These are phyloP conservation scores for Conus ventricosus DNA, from an alignment of 1,140 invertebrate species.

Conservation along the genomic window DNA sequence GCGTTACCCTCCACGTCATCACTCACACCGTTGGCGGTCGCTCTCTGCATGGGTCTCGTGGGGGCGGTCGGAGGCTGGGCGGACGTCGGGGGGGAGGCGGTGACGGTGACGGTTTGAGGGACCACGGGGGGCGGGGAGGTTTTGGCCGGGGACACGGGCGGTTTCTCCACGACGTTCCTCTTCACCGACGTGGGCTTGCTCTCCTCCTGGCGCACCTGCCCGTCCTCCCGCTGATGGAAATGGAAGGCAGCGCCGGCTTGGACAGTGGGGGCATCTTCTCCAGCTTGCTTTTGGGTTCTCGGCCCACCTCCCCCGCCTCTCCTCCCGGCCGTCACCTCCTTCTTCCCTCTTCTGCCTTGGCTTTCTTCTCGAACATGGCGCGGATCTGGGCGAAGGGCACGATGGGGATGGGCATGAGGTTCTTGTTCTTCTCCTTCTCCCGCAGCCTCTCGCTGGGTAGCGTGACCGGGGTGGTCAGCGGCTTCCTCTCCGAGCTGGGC, in stretches of 20 bases:
- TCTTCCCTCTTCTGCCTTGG: not conserved
- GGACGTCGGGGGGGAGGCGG: not conserved
- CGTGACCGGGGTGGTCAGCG: conserved; percentile 43
- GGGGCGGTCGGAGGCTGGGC: not conserved
- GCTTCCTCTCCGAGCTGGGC: conserved; percentile 39
- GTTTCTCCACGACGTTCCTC: not conserved
- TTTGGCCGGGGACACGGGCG: not conserved
- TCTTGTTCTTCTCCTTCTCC: conserved; percentile 63
- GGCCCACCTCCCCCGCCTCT: not conserved
- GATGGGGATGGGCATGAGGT: conserved; percentile 67
- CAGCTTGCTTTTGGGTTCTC: not conserved
- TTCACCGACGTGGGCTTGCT: not conserved
- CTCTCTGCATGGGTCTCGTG: not conserved
- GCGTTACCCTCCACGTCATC: not conserved
- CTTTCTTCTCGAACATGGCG: conserved; percentile 68
- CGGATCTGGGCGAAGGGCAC: conserved; percentile 68
- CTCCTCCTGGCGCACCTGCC: not conserved
- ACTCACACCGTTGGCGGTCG: not conserved
- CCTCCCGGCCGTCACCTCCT: not conserved
- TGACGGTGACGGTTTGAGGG: not conserved
- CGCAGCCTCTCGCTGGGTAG: conserved; percentile 67
- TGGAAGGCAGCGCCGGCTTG: not conserved
- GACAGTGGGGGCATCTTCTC: not conserved
- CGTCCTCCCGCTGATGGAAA: conserved; percentile 2
- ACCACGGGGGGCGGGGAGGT: not conserved